A percentile compares a stretch with the other conserved stretches of the same genome.
These are phyloP conservation scores for Enteromius anoplus DNA, from an alignment of 2,797 vertebrate genomes.

Conservation along the genomic window DNA sequence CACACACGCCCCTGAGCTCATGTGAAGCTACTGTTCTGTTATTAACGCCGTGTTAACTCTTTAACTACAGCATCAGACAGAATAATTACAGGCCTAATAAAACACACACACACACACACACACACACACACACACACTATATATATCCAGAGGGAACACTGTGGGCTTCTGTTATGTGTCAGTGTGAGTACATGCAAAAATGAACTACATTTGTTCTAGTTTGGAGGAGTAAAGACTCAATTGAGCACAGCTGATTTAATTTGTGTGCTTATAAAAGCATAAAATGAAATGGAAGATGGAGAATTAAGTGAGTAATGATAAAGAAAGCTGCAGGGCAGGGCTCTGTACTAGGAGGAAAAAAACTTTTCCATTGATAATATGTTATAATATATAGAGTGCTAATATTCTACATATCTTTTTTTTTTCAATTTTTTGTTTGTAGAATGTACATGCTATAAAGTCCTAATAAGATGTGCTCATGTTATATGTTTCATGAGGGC, in stretches of 20 bases:
- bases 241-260: slow-evolving; percentile 43
- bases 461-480: neutral
- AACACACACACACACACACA: neutral
- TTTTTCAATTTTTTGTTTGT: neutral
- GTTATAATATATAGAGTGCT: too few relatives aligned
- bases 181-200: neutral
- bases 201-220: slow-evolving; percentile 17
- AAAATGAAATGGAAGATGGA: slow-evolving; percentile 27
- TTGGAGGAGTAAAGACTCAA: slow-evolving; percentile 30
- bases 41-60: slow-evolving; percentile 51
- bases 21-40: slow-evolving; percentile 51
- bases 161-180: neutral
- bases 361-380: neutral
- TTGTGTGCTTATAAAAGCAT: slow-evolving; percentile 37
- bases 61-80: slow-evolving; percentile 32
- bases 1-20: slow-evolving; percentile 34
- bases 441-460: neutral
- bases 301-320: slow-evolving; percentile 13
- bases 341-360: neutral
- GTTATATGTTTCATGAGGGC: too few relatives aligned
- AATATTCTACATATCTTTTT: neutral
- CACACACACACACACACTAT: neutral
- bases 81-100: slow-evolving; percentile 24
- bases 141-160: slow-evolving; percentile 20
- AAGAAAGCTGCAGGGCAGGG: slow-evolving; percentile 6